Conservation (phyloP, 1,140 invertebrate species). For the Magallana ariakensis region DNA sequence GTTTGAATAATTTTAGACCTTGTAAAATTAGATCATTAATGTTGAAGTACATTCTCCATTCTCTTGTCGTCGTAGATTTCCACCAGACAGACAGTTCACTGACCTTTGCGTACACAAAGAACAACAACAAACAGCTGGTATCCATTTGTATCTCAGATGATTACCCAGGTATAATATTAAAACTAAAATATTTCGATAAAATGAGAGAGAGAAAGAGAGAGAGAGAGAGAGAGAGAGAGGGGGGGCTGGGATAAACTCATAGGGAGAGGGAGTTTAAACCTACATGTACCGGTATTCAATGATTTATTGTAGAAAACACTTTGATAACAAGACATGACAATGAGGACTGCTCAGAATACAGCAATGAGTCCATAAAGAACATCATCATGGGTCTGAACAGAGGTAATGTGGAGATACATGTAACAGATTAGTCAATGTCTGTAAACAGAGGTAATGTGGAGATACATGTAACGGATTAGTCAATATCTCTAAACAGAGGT, state of each 20-base stretch:
- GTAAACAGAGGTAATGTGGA: neutral
- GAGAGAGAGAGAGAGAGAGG: too few relatives aligned
- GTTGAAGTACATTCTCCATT: neutral
- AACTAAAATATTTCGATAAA: too few relatives aligned
- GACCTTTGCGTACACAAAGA: neutral
- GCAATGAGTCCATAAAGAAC: neutral
- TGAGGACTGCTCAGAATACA: neutral
- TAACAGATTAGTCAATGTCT: neutral
- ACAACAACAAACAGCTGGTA: neutral
- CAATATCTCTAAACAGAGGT: too few relatives aligned
- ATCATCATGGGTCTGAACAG: neutral
- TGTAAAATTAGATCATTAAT: neutral
- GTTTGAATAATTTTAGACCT: neutral
- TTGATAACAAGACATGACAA: slow-evolving; percentile 3
- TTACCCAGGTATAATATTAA: neutral
- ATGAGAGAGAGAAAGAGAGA: too few relatives aligned
- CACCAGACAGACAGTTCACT: slow-evolving; percentile 18
- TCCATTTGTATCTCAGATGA: neutral
- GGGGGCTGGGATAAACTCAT: too few relatives aligned
- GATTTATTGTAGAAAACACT: neutral
- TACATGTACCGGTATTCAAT: too few relatives aligned
- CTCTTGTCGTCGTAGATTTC: neutral
- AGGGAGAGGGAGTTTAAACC: too few relatives aligned
- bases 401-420: neutral
- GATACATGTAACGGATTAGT: too few relatives aligned